Evolutionary conservation across 53 echinoderm and acorn worm species (phyloP), one percentile per base, ranked within the genome.

Genomic region (Echinarachnius parma): DNA sequence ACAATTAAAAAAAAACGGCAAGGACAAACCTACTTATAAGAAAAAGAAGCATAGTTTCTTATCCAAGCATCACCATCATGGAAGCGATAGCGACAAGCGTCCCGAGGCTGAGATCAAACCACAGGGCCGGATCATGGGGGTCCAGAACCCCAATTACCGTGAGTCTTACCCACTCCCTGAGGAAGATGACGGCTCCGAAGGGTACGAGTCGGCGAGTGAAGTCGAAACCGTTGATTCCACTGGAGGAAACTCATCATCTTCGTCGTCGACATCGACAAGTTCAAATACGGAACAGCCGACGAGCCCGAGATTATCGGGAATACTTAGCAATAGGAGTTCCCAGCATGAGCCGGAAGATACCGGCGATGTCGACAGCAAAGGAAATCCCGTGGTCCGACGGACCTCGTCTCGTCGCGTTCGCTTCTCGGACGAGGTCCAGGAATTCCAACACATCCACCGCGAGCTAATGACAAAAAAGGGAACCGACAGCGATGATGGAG

Each of bases 151-250:
- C 57, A 56, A 72, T 42, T 56, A 72, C 29, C 78, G 82, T 4
- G 87, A 92, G 34, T 92, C 92, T 9, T 86, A 87, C 55, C 92
- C 87, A 4, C 78, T 92, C 15, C 92, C 92, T 1, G 84, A 92
- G 46, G 92, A 92, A 61, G 92, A 92, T 50, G 92, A 92, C 67
- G 92, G 87, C 2, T 92, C 92, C 1, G 92, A 92, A 37, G 92
- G 92, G 10, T 92, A 92, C 63, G 92, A 84, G 3, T 92, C 92
- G 13, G 92, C 86, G 7, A 84, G 87, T 19, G 92, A 92, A 42
- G 66, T 87, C 30, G 92, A 92, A 34, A 86, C 86, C 21, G 78
- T 78, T 24, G 87, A 87, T 35, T 72, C 74, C 2, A 31, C 69
- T 2, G 53, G 37, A 50, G 53, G 32, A 32, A 18, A 54, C 34